Conservation (phyloP, 2,888 invertebrate species). For the Aromia moschata region DNA sequence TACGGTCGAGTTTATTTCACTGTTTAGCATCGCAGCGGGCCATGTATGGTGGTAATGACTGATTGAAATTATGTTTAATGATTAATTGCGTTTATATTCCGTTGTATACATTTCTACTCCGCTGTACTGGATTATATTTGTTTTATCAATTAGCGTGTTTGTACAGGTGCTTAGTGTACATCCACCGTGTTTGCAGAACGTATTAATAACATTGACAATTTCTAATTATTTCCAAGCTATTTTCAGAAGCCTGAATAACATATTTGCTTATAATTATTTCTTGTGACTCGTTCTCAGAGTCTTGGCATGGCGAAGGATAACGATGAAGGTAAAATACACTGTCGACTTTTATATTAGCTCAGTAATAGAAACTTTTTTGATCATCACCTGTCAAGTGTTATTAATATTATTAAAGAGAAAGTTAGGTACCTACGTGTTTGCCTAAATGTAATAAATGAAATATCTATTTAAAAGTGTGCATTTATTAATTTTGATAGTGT, state of each 20-base stretch:
- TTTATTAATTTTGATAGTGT: too few species aligned
- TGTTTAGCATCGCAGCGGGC: slow-evolving; percentile 10
- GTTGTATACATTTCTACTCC: slow-evolving; percentile 22
- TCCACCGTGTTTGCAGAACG: slow-evolving; percentile 42
- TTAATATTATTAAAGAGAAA: too few species aligned
- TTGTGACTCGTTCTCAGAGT: neutral
- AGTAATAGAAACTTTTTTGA: too few species aligned
- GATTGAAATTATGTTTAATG: slow-evolving; percentile 25
- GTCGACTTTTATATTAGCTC: too few species aligned
- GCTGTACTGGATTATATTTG: slow-evolving; percentile 27
- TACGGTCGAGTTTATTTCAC: neutral
- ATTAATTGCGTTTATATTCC: slow-evolving; percentile 26
- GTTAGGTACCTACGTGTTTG: too few species aligned
- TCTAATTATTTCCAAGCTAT: slow-evolving; percentile 23
- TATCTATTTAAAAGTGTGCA: too few species aligned
- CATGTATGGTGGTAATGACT: slow-evolving; percentile 14
- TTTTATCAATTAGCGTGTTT: slow-evolving; percentile 47
- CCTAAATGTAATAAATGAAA: too few species aligned
- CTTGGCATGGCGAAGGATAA: too few species aligned
- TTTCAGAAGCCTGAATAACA: slow-evolving; percentile 19
- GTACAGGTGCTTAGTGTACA: slow-evolving; percentile 44
- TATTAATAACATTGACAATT: slow-evolving; percentile 55
- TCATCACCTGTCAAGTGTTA: too few species aligned
- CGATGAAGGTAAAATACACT: too few species aligned
- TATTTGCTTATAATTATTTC: slow-evolving; percentile 1